phyloP scores from a whole-genome alignment of 2,888 invertebrate genomes.

The Eueremaeus valkanovi region DNA sequence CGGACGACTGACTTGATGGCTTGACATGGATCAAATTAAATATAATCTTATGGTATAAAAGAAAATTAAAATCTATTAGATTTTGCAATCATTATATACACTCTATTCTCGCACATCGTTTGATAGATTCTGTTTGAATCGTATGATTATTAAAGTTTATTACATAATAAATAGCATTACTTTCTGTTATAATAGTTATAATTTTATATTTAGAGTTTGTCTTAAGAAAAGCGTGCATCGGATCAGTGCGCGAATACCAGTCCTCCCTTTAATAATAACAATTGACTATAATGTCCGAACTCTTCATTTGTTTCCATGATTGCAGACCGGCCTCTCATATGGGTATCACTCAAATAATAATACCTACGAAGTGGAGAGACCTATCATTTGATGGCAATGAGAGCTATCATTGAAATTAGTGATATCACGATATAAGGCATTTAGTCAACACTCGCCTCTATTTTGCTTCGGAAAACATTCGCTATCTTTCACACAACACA shows the following conservation, averaged over 20 bases:
- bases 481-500: background rate
- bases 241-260: background rate
- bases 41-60: no score
- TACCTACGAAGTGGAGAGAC: background rate
- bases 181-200: background rate
- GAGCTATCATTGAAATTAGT: background rate
- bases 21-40: no score
- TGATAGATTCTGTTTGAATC: background rate
- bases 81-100: no score
- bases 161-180: background rate
- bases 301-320: conserved; percentile 17
- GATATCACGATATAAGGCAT: conserved; percentile 10
- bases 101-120: background rate
- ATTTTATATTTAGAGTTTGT: background rate
- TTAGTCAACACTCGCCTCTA: background rate
- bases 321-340: conserved; percentile 3
- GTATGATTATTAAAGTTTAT: background rate
- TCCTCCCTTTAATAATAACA: conserved; percentile 25
- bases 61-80: no score
- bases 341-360: conserved; percentile 14
- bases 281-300: background rate
- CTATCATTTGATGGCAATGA: conserved; percentile 12
- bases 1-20: no score
- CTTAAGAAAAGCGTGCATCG: background rate
- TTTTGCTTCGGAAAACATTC: background rate